Conservation (phyloP, 2,888 invertebrate species). For the Dilophus febrilis region DNA sequence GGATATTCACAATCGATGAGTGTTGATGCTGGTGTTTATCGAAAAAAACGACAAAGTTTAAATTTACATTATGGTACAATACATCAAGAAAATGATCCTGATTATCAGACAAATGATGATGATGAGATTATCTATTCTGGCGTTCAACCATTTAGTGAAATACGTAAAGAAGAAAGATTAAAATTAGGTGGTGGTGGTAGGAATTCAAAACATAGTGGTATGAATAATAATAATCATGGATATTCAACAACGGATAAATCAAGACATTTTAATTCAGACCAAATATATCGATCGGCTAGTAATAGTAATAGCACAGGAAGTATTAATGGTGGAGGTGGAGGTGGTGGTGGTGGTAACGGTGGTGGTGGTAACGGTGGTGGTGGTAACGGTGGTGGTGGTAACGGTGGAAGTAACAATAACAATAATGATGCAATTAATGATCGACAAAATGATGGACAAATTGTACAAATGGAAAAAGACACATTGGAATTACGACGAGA, state of each 20-base stretch:
- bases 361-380: conserved; percentile 6
- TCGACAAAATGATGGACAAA: conserved; percentile 11
- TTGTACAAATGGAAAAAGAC: conserved; percentile 14
- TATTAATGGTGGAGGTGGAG: conserved; percentile 11
- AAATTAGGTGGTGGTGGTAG: background rate
- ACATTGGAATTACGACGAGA: conserved; percentile 24
- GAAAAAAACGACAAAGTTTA: conserved; percentile 19
- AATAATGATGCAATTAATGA: background rate
- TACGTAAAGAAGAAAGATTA: background rate
- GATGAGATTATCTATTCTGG: conserved; percentile 1
- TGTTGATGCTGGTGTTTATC: conserved; percentile 1
- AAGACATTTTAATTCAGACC: no score
- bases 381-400: conserved; percentile 9
- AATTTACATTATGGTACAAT: conserved; percentile 27
- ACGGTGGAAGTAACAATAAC: conserved; percentile 5
- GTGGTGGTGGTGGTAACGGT: no score
- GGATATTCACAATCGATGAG: no score
- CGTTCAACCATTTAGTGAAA: conserved; percentile 2
- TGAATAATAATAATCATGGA: background rate
- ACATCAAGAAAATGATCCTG: conserved; percentile 17
- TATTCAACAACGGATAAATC: background rate
- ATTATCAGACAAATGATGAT: background rate
- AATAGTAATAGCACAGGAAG: conserved; percentile 6
- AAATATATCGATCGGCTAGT: conserved; percentile 14
- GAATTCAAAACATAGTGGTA: background rate